Conservation (phyloP, 1,140 invertebrate species). For the Achatina immaculata region DNA sequence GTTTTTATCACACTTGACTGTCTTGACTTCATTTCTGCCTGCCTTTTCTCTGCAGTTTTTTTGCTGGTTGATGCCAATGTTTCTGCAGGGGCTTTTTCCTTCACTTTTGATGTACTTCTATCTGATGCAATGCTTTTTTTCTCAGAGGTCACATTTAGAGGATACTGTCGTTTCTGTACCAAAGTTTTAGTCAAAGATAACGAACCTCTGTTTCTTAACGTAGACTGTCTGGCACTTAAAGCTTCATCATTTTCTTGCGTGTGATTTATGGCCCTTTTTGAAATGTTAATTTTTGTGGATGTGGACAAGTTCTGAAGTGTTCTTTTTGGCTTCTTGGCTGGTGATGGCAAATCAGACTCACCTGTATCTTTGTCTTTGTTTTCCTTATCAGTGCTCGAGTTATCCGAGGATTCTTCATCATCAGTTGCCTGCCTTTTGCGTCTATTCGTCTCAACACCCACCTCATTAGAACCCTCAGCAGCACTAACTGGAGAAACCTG, state of each 20-base stretch:
- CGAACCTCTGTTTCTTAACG: not conserved
- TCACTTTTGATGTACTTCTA: not conserved
- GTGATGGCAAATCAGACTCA: not conserved
- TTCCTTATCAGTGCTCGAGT: slow-evolving; percentile 7
- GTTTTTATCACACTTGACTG: not conserved
- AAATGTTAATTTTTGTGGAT: not conserved
- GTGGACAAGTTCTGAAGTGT: not conserved
- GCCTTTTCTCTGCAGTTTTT: not conserved
- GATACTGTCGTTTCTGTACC: slow-evolving; percentile 14
- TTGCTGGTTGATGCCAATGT: not conserved
- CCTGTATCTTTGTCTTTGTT: not conserved
- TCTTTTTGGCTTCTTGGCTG: not conserved
- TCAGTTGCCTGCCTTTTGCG: not conserved
- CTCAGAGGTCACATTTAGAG: not conserved
- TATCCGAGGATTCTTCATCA: not conserved
- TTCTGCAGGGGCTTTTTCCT: not conserved
- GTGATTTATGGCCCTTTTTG: not conserved
- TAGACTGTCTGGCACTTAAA: not conserved
- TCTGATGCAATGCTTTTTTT: not conserved
- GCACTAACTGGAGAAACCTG: not conserved
- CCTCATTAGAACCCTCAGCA: not conserved
- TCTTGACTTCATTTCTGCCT: not conserved
- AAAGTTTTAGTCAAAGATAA: not conserved
- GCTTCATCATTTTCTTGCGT: not conserved
- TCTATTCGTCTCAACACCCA: not conserved